Evolutionary conservation across 2,797 vertebrate genomes (phyloP).

Genomic region (Cirrhinus molitorella): DNA sequence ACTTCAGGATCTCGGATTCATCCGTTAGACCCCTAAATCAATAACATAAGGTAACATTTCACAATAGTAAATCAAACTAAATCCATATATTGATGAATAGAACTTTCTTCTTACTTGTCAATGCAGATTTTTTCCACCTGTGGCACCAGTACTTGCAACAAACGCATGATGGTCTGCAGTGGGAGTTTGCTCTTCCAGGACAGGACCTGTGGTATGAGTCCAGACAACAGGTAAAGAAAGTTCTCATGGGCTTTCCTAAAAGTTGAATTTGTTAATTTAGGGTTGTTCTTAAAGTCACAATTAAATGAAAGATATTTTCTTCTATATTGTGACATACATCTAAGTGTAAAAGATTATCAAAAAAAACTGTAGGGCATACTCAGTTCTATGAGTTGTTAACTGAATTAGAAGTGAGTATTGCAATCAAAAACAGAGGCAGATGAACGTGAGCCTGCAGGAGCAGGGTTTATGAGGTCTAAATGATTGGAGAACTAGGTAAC

Average conservation of each 20-base stretch:
- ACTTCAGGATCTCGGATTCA: slow-evolving; percentile 96
- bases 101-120: slow-evolving; percentile 86
- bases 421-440: neutral
- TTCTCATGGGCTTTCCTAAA: neutral
- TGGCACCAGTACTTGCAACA: slow-evolving; percentile 95
- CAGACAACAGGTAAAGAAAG: neutral
- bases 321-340: neutral
- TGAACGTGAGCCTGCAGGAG: too few species aligned
- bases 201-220: slow-evolving; percentile 77
- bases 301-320: neutral
- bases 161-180: slow-evolving; percentile 96
- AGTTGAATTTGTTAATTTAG: neutral
- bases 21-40: slow-evolving; percentile 91
- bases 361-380: neutral
- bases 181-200: slow-evolving; percentile 98
- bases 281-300: neutral
- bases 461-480: too few species aligned
- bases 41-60: neutral
- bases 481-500: too few species aligned
- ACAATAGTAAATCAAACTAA: neutral
- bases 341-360: neutral
- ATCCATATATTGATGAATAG: neutral
- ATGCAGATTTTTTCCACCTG: slow-evolving; percentile 99
- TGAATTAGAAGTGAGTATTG: neutral
- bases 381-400: neutral